Base-by-base conservation (phyloP, 2,113 vertebrate genomes). In the Hymenochirus boettgeri region DNA sequence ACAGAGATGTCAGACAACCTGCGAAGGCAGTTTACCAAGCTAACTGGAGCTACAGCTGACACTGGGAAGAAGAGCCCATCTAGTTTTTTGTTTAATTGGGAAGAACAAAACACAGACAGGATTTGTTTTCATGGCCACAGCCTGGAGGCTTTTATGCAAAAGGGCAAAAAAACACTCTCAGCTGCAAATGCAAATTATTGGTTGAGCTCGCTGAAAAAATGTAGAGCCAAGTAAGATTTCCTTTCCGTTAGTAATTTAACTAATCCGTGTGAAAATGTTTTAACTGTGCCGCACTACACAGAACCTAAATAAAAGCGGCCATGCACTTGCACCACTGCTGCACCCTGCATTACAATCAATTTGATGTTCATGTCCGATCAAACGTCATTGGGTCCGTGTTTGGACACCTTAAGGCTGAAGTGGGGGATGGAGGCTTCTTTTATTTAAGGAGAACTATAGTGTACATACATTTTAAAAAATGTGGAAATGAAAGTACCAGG, bases 1-100 rank as follows among this genome's bases (percentile, higher is more conserved):
- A 71, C 84, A 97, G 94, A 91, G 63, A 73, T 87, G 31, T 82
- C 85, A 10, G 83, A 89, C 39, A 86, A 84, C 74, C 77, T 98
- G 9, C 88, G 91, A 48, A 73, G 65, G 24, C 90, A 85, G 17
- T 95, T 98, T 57, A 75, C 86, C 55, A 74, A 76, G 52, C 80
- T 98, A 48, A 72, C 76, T 6, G 80, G 78, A 11, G 64, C 73
- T 1, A 2, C 57, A 21, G 67, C 11, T 13, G 21, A 60, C 54
- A 26, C 62, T 46, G 72, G 71, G 37, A 57, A 70, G 39, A 72
- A 71, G 22, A 13, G 39, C 1, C 82, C 90, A 47, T 89, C 89
- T 46, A 92, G 86, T 77, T 96, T 96, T 82, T 80, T 79, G 71
- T 91, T 99, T 75, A 78, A 47, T 0, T 97, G 95, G 96, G 86